These are phyloP conservation scores for Xestia sexstrigata DNA, from an alignment of 2,888 invertebrate genomes.

Conservation along the genomic window DNA sequence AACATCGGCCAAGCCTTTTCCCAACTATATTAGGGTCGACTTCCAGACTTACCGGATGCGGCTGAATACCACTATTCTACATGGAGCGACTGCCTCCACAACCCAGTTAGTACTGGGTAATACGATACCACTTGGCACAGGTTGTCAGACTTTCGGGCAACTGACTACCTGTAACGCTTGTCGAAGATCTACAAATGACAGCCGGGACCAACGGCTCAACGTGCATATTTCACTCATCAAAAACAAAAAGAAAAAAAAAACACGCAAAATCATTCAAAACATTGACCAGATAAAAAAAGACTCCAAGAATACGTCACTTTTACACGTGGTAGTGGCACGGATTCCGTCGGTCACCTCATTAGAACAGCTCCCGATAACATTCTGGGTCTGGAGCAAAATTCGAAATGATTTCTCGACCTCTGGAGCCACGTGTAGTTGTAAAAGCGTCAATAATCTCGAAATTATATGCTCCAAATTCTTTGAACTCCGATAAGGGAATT, in stretches of 20 bases:
- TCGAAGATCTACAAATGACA: no score
- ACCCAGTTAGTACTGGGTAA: no score
- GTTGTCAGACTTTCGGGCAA: no score
- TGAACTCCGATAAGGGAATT: slow-evolving; percentile 23
- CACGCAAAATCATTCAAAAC: background rate
- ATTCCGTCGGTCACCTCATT: slow-evolving; percentile 24
- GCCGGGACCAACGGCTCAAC: no score
- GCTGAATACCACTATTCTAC: no score
- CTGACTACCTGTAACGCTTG: no score
- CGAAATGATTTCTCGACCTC: slow-evolving; percentile 19
- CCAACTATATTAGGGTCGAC: no score
- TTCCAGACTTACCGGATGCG: no score
- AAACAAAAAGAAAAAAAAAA: background rate
- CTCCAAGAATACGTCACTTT: background rate
- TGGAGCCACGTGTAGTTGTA: background rate
- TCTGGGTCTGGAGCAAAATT: slow-evolving; percentile 17
- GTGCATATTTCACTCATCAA: no score
- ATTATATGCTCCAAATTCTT: slow-evolving; percentile 31
- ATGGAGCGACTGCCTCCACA: no score
- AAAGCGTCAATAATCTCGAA: slow-evolving; percentile 13
- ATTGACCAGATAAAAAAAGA: background rate
- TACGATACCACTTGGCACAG: no score
- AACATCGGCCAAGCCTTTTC: no score
- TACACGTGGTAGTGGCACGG: slow-evolving; percentile 40
- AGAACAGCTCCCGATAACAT: slow-evolving; percentile 14